Evolutionary conservation across 2,113 vertebrate genomes (phyloP), one percentile per base, ranked within the genome.

Genomic region (Ophthalmolycus amberensis): DNA sequence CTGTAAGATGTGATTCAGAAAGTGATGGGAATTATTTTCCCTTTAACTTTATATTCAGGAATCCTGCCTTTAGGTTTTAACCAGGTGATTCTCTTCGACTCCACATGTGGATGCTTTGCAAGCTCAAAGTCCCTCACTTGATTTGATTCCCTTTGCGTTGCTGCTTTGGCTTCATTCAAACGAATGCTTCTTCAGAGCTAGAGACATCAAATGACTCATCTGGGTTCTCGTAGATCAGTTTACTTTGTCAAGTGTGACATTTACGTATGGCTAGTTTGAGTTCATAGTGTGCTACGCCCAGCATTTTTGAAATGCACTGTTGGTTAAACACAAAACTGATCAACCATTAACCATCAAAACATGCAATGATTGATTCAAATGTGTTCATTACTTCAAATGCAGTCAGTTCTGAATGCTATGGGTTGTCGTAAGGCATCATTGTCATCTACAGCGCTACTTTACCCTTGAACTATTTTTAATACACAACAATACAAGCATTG

Each of bases 91-190:
- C 54, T 80, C 75, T 42, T 34, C 62, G 40, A 9, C 50, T 71
- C 48, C 37, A 74, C 58, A 38, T 38, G 25, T 40, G 29, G 56
- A 68, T 40, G 22, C 69, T 65, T 70, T 48, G 54, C 54, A 25
- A 25, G 52, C 52, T 56, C 56, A 59, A 29, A 59, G 6, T 34
- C 38, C 48, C 60, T 80, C 25, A 38, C 37, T 80, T 60, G 76
- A 79, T 88, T 58, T 75, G 20, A 56, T 75, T 52, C 69, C 71
- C 52, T 68, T 66, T 62, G 54, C 78, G 79, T 65, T 22, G 50
- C 7, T 20, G n/a, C 54, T 25, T 25, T 32, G 27, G 64, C 58
- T 75, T 66, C 46, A 77, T 77, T 80, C 50, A 42, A 32, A 32
- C 62, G 46, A 65, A 58, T 71, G 68, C 65, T 25, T 65, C 42